Base-by-base conservation (phyloP, 2,113 vertebrate species). In the Cephalopterus ornatus region DNA sequence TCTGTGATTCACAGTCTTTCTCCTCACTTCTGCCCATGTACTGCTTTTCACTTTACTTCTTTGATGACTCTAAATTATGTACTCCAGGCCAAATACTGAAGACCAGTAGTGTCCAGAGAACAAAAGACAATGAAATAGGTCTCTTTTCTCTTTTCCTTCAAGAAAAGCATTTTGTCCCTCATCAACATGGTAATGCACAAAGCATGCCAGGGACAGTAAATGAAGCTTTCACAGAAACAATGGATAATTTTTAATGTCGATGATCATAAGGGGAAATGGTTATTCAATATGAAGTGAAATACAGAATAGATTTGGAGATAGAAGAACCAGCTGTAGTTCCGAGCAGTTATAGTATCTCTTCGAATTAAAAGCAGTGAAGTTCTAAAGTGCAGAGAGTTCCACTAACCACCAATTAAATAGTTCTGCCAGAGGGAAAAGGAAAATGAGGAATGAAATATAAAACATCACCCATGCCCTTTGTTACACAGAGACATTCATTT, bases 361-460 rank as follows among this genome's bases (percentile, higher is more conserved):
- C 79, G 89, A 95, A 42, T 93, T 82, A 92, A 63, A 85, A 76
- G 35, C 72, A 35, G 24, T 65, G 50, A 93, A 42, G 44, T 77
- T 83, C 67, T 53, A 35, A 89, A 85, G n/a, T 8, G 6, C 33
- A 56, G 59, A 71, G 71, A 66, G n/a, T 76, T 89, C 87, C 66
- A 85, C 87, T 79, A 91, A 94, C 61, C 32, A 53, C 47, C 67
- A 91, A 66, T 91, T 88, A 95, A 88, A 94, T 13, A 76, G 41
- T 76, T 89, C 66, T 93, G 70, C 84, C 28, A 76, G 49, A 76
- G 41, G 73, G 76, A 78, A 92, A 86, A 81, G n/a, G 14, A 92
- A 91, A 95, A 95, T 42, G 70, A 76, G 49, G 33, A 79, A 68
- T 66, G 56, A 94, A 78, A 87, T 55, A 15, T 66, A 89, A 93